phyloP scores from a whole-genome alignment of 2,113 vertebrate genomes.

The Anthoscopus minutus region DNA sequence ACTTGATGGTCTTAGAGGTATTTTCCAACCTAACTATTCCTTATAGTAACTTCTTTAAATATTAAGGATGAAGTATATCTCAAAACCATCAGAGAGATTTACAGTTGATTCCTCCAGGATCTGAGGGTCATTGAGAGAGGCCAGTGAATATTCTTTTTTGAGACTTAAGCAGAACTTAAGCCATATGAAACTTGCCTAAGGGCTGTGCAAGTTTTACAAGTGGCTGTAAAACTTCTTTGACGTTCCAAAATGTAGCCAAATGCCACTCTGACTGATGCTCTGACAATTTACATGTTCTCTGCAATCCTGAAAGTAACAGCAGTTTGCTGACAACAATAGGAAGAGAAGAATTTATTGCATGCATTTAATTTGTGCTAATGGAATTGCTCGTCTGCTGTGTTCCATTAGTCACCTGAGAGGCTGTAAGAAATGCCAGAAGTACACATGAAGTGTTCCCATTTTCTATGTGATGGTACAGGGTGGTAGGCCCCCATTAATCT shows the following conservation, averaged over 20 bases:
- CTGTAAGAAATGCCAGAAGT: background rate
- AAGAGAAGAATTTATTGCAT: background rate
- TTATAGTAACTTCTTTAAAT: background rate
- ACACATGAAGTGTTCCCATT: background rate
- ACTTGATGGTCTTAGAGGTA: background rate
- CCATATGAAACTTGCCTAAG: background rate
- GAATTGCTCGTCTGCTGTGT: background rate
- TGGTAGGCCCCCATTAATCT: background rate
- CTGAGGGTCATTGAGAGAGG: background rate
- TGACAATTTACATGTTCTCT: background rate
- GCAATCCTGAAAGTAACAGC: background rate
- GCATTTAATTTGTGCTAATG: background rate
- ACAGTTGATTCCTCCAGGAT: background rate
- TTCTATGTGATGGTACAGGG: background rate
- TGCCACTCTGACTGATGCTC: background rate
- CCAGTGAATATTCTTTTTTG: background rate
- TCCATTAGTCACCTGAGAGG: background rate
- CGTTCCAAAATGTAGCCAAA: background rate
- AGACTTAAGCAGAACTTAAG: background rate
- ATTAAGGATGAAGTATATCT: background rate
- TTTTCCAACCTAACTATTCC: background rate
- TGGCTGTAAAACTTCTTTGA: background rate
- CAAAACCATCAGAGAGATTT: background rate
- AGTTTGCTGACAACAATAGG: background rate
- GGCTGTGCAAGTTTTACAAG: background rate